Evolutionary conservation across 2,888 invertebrate genomes (phyloP).

Genomic region (Steinernema hermaphroditum): DNA sequence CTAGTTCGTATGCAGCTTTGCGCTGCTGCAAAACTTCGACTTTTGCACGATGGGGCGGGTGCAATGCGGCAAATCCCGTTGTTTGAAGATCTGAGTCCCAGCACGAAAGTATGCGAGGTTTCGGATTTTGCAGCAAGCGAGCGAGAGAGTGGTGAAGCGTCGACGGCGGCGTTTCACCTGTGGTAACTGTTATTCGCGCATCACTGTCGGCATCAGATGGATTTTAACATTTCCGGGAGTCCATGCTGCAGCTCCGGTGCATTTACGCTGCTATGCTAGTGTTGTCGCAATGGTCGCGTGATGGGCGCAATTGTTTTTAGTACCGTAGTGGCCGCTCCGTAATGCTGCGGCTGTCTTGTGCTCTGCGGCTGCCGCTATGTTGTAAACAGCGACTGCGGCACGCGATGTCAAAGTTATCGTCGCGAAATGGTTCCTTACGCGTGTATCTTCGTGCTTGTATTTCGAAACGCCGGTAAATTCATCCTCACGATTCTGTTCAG

Average conservation of each 20-base stretch:
- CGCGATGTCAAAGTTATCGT: slow-evolving; percentile 13
- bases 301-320: neutral
- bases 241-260: neutral
- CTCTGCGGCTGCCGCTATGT: slow-evolving; percentile 14
- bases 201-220: neutral
- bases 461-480: too few relatives aligned
- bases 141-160: slow-evolving; percentile 11
- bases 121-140: slow-evolving; percentile 21
- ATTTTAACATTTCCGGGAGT: neutral
- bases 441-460: neutral
- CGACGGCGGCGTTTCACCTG: neutral
- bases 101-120: neutral
- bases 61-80: neutral
- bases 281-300: slow-evolving; percentile 14
- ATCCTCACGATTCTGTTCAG: neutral
- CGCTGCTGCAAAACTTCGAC: too few relatives aligned
- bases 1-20: too few relatives aligned
- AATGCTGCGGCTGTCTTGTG: slow-evolving; percentile 23
- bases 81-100: neutral
- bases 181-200: neutral
- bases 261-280: neutral
- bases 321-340: slow-evolving; percentile 19
- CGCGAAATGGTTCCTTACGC: neutral
- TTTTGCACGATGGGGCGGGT: too few relatives aligned
- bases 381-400: slow-evolving; percentile 30